Evolutionary conservation across 2,888 invertebrate species (phyloP).

Genomic region (Leucophenga maculata): DNA sequence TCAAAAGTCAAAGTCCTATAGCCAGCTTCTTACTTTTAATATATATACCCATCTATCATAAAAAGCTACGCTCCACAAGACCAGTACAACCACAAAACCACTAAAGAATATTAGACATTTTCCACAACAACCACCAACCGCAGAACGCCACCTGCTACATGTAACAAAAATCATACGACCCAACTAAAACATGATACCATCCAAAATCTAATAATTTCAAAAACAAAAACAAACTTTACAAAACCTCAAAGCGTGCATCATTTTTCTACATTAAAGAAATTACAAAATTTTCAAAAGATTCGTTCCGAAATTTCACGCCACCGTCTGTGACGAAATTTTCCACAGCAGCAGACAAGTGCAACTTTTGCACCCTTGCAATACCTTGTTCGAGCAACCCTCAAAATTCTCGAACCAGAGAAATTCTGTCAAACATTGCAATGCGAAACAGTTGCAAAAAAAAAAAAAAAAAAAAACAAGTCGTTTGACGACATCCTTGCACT

Average conservation of each 20-base stretch:
- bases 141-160: constrained; percentile 51
- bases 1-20: too few relatives aligned
- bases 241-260: constrained; percentile 40
- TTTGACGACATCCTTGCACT: constrained; percentile 29
- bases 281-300: constrained; percentile 58
- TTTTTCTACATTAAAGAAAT: constrained; percentile 59
- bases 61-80: too few relatives aligned
- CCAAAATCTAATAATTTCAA: constrained; percentile 61
- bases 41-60: too few relatives aligned
- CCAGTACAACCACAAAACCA: too few relatives aligned
- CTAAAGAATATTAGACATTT: too few relatives aligned
- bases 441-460: constrained; percentile 43
- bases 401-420: constrained; percentile 30
- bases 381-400: constrained; percentile 32
- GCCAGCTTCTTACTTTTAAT: too few relatives aligned
- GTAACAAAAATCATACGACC: neutral
- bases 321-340: constrained; percentile 67
- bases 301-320: constrained; percentile 69
- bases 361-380: constrained; percentile 34
- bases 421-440: constrained; percentile 55
- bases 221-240: constrained; percentile 60
- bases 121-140: too few relatives aligned
- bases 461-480: too few relatives aligned
- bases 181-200: constrained; percentile 45
- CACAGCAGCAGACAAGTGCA: constrained; percentile 54